A percentile compares a stretch with the other conserved stretches of the same genome.
Conservation (phyloP, 2,113 vertebrate genomes). For the human (Homo sapiens) region DNA sequence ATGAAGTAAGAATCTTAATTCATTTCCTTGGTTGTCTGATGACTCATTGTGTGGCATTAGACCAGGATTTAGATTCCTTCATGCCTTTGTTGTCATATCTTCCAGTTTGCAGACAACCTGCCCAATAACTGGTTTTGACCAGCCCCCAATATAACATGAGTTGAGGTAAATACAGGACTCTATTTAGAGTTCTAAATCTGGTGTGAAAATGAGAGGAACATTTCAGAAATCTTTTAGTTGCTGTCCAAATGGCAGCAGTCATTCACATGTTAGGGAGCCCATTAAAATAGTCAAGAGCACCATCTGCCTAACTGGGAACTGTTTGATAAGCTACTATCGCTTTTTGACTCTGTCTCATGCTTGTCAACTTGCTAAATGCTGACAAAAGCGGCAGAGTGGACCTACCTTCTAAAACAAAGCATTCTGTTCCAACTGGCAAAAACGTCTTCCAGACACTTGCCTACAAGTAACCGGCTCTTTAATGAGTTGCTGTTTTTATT, state of each 20-base stretch:
- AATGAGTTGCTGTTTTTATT: slow-evolving; percentile 67
- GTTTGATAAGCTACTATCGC: background rate
- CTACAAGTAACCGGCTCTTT: slow-evolving; percentile 34
- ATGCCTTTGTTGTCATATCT: background rate
- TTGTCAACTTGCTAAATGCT: background rate
- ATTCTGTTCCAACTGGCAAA: slow-evolving; percentile 37
- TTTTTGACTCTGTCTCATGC: background rate
- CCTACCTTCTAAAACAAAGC: background rate
- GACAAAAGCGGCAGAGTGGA: background rate
- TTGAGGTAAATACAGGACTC: background rate
- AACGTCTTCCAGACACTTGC: slow-evolving; percentile 41
- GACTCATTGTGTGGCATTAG: background rate
- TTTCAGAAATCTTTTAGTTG: background rate
- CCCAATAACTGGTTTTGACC: background rate
- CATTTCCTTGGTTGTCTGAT: background rate
- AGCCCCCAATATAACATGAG: background rate
- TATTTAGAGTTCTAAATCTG: background rate
- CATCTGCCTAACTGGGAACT: background rate
- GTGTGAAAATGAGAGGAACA: background rate
- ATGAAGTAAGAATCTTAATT: background rate
- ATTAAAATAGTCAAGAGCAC: background rate
- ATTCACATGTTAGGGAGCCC: background rate
- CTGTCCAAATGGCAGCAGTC: background rate
- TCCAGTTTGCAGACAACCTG: background rate
- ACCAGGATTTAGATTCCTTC: background rate